A percentile compares a stretch with the other conserved stretches of the same genome.
Conservation (phyloP, 2,113 vertebrate genomes). For the Pedetes capensis region DNA sequence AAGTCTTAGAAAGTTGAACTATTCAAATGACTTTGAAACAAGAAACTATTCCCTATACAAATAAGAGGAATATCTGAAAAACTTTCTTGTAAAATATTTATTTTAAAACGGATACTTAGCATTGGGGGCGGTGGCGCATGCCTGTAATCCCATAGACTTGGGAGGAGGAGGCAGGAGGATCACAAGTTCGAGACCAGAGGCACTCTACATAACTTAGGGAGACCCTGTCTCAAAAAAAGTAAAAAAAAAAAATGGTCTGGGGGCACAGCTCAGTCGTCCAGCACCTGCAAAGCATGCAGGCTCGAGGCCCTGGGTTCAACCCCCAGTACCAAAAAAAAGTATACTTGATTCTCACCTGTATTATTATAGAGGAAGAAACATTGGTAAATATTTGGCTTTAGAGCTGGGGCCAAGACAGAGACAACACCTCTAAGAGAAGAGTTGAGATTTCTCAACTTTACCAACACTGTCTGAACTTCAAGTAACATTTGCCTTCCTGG, state of each 20-base stretch:
- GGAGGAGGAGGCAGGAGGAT: no score
- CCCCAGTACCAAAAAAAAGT: no score
- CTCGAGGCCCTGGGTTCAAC: no score
- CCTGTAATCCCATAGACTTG: no score
- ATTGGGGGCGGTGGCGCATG: no score
- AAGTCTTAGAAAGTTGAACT: conserved; percentile 5
- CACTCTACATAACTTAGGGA: no score
- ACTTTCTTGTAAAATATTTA: background rate
- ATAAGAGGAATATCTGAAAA: background rate
- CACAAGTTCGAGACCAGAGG: no score
- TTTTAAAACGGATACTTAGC: background rate
- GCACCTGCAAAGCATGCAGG: no score
- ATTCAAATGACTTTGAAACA: background rate
- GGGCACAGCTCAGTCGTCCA: no score
- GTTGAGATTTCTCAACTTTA: background rate
- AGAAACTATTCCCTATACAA: background rate
- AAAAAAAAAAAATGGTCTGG: no score
- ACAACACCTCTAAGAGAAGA: background rate
- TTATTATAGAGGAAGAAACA: background rate
- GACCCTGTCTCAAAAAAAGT: no score
- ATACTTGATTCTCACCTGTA: background rate
- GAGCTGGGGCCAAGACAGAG: background rate
- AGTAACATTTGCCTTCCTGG: background rate
- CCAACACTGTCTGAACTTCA: background rate
- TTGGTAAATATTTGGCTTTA: background rate